Conservation (phyloP, 1,140 invertebrate species). For the Drosophila ficusphila region DNA sequence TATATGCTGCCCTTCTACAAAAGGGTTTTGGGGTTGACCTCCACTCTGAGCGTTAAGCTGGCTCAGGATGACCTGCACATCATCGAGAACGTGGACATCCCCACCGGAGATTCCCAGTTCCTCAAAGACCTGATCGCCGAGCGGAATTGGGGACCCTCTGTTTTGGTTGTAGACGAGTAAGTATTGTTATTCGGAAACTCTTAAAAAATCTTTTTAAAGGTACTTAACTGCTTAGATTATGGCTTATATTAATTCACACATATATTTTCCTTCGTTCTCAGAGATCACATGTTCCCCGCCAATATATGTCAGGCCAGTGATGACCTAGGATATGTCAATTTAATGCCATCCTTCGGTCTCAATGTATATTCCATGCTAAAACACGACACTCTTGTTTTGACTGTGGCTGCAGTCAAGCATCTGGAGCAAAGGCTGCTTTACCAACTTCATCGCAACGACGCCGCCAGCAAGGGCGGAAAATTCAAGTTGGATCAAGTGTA, state of each 20-base stretch:
- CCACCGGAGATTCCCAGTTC: constrained; percentile 91
- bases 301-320: constrained; percentile 94
- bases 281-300: constrained; percentile 92
- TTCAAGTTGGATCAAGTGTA: constrained; percentile 86
- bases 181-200: no score
- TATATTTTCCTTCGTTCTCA: constrained; percentile 75
- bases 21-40: constrained; percentile 91
- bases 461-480: constrained; percentile 78
- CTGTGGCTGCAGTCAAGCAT: constrained; percentile 91
- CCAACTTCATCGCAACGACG: constrained; percentile 89
- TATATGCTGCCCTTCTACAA: constrained; percentile 94
- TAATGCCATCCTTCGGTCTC: constrained; percentile 97
- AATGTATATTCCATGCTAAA: constrained; percentile 97
- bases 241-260: neutral
- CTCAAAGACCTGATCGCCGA: constrained; percentile 91
- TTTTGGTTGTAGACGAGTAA: constrained; percentile 96
- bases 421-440: constrained; percentile 95
- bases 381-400: constrained; percentile 96
- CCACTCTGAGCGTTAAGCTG: constrained; percentile 94
- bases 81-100: constrained; percentile 94
- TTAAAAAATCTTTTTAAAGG: no score
- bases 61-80: constrained; percentile 98
- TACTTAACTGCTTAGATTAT: neutral
- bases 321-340: constrained; percentile 91
- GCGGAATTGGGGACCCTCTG: constrained; percentile 97